phyloP scores from a whole-genome alignment of 2,888 invertebrate species.

The Heliconius cydno region DNA sequence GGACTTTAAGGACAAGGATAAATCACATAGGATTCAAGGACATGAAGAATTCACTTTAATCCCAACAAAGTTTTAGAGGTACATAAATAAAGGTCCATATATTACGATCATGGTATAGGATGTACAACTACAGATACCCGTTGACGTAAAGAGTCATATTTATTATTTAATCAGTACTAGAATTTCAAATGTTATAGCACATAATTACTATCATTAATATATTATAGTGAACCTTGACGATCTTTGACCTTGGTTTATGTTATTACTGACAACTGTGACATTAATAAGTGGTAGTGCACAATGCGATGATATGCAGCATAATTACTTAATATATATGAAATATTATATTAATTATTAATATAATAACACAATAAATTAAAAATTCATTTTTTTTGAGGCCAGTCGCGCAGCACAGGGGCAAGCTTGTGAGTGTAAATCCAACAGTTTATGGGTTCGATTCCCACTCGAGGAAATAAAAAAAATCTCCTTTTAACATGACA shows the following conservation, averaged over 20 bases:
- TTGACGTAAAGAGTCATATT: background rate
- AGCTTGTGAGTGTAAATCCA: no score
- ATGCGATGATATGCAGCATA: background rate
- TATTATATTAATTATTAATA: background rate
- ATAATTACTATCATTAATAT: constrained; percentile 20
- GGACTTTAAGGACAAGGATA: no score
- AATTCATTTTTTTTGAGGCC: background rate
- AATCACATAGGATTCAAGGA: no score
- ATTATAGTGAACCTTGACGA: constrained; percentile 18
- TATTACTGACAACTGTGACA: constrained; percentile 20
- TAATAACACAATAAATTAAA: background rate
- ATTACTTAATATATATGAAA: no score
- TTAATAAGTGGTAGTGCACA: background rate
- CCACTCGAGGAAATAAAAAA: no score
- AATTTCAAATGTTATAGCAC: background rate
- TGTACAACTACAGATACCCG: no score
- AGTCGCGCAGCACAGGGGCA: no score
- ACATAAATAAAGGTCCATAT: no score
- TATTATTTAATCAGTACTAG: constrained; percentile 6
- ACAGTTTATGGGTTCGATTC: no score
- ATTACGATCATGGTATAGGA: no score
- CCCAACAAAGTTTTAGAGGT: no score
- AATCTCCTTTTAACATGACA: background rate
- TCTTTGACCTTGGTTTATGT: constrained; percentile 9
- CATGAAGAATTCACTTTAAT: no score